Base-by-base conservation (phyloP, 2,113 vertebrate species). In the Beaufortia kweichowensis region DNA sequence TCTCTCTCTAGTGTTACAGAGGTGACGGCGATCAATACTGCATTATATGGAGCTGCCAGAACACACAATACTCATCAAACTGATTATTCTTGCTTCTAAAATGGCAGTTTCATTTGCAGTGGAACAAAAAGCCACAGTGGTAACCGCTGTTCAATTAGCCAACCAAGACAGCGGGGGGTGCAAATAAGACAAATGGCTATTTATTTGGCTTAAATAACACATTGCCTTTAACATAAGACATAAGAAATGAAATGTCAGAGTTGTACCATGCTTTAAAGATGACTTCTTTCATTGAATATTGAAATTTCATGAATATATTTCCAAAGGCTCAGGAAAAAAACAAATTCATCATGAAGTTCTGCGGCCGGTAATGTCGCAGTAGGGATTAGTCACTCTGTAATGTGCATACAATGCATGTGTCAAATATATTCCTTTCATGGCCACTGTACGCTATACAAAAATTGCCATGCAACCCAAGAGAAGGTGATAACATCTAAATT, bases 251-350 rank as follows among this genome's bases (percentile, higher is more conserved):
- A 68, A 83, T 90, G 90, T 91, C 90, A 89, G 78, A 63, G 84
- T 89, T 83, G 83, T 84, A 86, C 86, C 86, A 81, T 87, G 88
- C 73, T 91, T 89, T 90, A 93, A 93, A 91, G 88, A 93, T 92
- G 85, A 85, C 90, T 90, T 88, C 81, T 88, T 91, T 90, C 83
- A 83, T 90, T 82, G 90, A 88, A 92, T 90, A 90, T 91, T 90
- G 90, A 90, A 89, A 93, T 91, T 92, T 92, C 89, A 92, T 93
- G 90, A 92, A 93, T 93, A 93, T 89, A 91, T 92, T 92, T 91
- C 86, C 85, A 82, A 62, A 84, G 82, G 81, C 81, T 67, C 46
- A 31, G 84, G 9, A 86, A 90, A 87, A n/a, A 90, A 90, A 85
- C 85, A 80, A 90, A 92, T 91, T 89, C 75, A 90, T 92, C 88